Conservation (phyloP, 2,113 vertebrate genomes). For the Marcusenius ussheri region DNA sequence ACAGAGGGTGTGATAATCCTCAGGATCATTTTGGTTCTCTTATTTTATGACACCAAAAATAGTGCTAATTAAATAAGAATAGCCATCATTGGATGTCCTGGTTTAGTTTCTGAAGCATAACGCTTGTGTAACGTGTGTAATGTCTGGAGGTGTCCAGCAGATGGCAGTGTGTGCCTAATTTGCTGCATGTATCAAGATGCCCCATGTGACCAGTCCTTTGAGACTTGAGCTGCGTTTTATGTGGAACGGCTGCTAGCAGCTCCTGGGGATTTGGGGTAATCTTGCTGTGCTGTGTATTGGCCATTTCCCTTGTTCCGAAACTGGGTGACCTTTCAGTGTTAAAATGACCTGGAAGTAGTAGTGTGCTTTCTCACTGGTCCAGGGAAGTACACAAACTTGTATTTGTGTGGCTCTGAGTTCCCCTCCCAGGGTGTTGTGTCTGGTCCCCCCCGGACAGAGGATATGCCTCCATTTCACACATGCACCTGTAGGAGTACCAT, state of each 20-base stretch:
- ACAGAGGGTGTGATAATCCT: neutral
- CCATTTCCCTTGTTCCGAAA: neutral
- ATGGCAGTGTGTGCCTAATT: neutral
- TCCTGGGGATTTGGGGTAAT: neutral
- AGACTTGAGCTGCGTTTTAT: neutral
- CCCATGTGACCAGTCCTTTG: neutral
- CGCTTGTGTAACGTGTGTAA: neutral
- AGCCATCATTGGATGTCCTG: neutral
- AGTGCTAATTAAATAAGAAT: neutral
- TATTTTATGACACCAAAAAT: neutral
- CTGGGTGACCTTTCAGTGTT: neutral
- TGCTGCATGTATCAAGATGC: neutral
- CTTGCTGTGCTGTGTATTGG: neutral
- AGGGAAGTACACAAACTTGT: neutral
- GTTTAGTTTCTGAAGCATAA: neutral
- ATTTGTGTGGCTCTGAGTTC: neutral
- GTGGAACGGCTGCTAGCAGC: neutral
- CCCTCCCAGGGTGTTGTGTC: neutral
- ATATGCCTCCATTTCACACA: neutral
- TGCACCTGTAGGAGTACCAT: neutral
- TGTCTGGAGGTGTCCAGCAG: neutral
- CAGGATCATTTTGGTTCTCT: neutral
- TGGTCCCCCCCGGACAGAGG: neutral
- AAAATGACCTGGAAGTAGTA: neutral
- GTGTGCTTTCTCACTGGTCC: neutral